Conservation (phyloP, 2,888 invertebrate genomes). For the Agelastica alni region DNA sequence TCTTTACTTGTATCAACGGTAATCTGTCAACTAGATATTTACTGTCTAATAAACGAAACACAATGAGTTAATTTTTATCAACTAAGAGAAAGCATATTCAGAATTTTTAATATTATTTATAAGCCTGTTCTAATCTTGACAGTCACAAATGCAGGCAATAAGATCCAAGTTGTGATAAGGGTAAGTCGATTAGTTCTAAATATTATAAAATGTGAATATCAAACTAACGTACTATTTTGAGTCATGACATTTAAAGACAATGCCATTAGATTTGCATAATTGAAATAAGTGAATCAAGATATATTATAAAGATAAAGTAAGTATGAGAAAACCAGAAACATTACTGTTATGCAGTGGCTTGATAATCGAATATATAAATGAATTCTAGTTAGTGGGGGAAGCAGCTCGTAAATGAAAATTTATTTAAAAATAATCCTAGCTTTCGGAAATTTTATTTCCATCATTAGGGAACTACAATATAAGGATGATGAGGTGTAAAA, state of each 20-base stretch:
- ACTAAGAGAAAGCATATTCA: background rate
- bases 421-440: too few species aligned
- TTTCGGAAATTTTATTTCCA: too few species aligned
- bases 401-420: too few species aligned
- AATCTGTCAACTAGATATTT: too few species aligned
- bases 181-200: conserved; percentile 12
- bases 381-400: too few species aligned
- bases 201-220: conserved; percentile 8
- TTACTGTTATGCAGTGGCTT: too few species aligned
- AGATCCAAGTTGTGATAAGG: conserved; percentile 10
- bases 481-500: too few species aligned
- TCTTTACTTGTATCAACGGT: too few species aligned
- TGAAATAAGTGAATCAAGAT: conserved; percentile 4
- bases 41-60: too few species aligned
- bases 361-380: too few species aligned
- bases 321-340: background rate
- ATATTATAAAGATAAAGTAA: background rate
- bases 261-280: conserved; percentile 13
- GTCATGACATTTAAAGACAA: conserved; percentile 9
- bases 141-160: conserved; percentile 7
- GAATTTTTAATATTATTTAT: conserved; percentile 4
- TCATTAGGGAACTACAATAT: too few species aligned
- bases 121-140: conserved; percentile 8
- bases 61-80: background rate
- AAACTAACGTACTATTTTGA: conserved; percentile 3